These are phyloP conservation scores for Sula dactylatra DNA, from an alignment of 2,113 vertebrate species.

Conservation along the genomic window DNA sequence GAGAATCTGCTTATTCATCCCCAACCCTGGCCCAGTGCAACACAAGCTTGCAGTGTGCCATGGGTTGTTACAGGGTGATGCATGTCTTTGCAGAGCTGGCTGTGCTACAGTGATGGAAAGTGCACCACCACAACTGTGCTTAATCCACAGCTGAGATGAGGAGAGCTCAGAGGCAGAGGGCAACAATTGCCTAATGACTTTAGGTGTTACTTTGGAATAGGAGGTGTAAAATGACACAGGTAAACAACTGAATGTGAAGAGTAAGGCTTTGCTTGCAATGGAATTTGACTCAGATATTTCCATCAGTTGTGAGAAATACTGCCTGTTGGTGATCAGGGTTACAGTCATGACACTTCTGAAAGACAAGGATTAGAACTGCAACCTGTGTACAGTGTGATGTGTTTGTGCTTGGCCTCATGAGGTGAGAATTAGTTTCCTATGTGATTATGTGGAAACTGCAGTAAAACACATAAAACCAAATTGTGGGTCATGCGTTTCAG, in stretches of 20 bases:
- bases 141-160: neutral
- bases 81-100: neutral
- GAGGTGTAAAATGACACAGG: neutral
- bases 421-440: conserved; percentile 46
- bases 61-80: neutral
- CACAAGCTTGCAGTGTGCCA: fast-evolving
- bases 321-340: neutral
- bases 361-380: neutral
- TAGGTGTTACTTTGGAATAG: neutral
- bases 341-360: neutral
- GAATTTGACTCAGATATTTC: neutral
- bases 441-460: conserved; percentile 45
- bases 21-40: neutral
- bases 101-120: neutral
- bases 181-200: neutral
- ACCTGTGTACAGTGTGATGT: neutral
- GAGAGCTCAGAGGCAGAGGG: neutral
- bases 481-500: neutral
- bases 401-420: neutral
- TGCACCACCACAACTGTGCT: neutral
- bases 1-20: neutral
- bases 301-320: neutral
- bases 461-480: conserved; percentile 34
- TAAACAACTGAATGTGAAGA: neutral
- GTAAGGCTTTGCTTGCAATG: neutral